Conservation (phyloP, 2,797 vertebrate genomes). For the Schizopygopsis malacanthus region DNA sequence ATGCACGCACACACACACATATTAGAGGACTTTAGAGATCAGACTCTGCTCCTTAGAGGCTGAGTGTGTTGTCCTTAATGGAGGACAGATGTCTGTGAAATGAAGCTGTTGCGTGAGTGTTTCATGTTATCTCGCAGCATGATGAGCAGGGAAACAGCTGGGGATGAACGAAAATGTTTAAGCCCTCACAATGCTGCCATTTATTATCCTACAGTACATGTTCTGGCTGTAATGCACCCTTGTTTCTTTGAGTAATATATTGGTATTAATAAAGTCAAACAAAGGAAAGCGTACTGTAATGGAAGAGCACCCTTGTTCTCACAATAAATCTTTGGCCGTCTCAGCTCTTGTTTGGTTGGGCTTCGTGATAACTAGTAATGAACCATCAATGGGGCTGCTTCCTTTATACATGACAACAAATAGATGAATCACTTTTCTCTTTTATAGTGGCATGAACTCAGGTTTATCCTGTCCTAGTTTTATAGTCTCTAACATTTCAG, state of each 20-base stretch:
- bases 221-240: slow-evolving; percentile 54
- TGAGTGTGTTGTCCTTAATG: slow-evolving; percentile 74
- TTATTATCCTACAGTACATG: slow-evolving; percentile 69
- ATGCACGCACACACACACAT: slow-evolving; percentile 5
- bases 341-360: slow-evolving; percentile 62
- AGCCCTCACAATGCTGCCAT: slow-evolving; percentile 73
- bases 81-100: slow-evolving; percentile 81
- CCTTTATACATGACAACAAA: neutral
- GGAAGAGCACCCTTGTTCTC: slow-evolving; percentile 70
- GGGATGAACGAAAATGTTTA: slow-evolving; percentile 78
- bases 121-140: slow-evolving; percentile 82
- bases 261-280: slow-evolving; percentile 81
- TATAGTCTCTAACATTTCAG: neutral
- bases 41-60: slow-evolving; percentile 56
- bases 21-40: slow-evolving; percentile 49
- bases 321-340: slow-evolving; percentile 73
- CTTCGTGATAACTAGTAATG: slow-evolving; percentile 72
- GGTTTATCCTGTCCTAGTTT: neutral
- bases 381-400: slow-evolving; percentile 55
- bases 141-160: slow-evolving; percentile 83
- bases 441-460: neutral
- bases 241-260: slow-evolving; percentile 74
- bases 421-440: neutral
- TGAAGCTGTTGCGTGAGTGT: slow-evolving; percentile 80
- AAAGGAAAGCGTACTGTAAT: slow-evolving; percentile 76